Percentiles rank a stretch among this genome's conserved stretches.
These are phyloP conservation scores for Nothobranchius kuhntae DNA, from an alignment of 2,113 vertebrate genomes.

Conservation along the genomic window DNA sequence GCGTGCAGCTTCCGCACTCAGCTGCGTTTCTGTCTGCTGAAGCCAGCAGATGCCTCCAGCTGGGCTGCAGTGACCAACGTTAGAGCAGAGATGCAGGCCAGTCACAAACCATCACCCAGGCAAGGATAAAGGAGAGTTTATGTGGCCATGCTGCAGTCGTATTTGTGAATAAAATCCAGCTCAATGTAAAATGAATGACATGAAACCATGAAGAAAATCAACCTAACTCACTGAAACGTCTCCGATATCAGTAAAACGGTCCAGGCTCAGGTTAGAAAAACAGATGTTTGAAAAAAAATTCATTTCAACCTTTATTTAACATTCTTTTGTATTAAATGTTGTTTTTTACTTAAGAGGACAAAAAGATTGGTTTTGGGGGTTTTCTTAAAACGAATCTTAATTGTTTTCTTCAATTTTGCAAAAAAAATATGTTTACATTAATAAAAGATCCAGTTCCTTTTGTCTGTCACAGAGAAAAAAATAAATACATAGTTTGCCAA, in stretches of 20 bases:
- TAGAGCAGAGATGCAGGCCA: slow-evolving; percentile 43
- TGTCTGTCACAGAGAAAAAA: too few relatives aligned
- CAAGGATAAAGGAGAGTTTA: slow-evolving; percentile 32
- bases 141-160: slow-evolving; percentile 22
- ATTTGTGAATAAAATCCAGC: not conserved
- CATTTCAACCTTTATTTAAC: too few relatives aligned
- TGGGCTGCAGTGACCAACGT: slow-evolving; percentile 12
- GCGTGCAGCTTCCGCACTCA: slow-evolving; percentile 37
- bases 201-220: slow-evolving; percentile 1
- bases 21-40: slow-evolving; percentile 24
- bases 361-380: too few relatives aligned
- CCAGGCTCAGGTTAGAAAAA: slow-evolving; percentile 46
- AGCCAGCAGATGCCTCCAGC: slow-evolving; percentile 35
- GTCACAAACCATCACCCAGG: slow-evolving; percentile 12
- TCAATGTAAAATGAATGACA: not conserved
- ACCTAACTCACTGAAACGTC: slow-evolving; percentile 47
- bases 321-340: too few relatives aligned
- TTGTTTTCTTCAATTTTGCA: too few relatives aligned
- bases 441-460: too few relatives aligned
- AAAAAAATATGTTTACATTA: too few relatives aligned
- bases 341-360: too few relatives aligned
- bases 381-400: too few relatives aligned
- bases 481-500: too few relatives aligned
- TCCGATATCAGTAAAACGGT: slow-evolving; percentile 49
- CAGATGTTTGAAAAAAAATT: slow-evolving; percentile 37